phyloP scores from a whole-genome alignment of 2,797 vertebrate species.

The Sphenopsis melanotis region DNA sequence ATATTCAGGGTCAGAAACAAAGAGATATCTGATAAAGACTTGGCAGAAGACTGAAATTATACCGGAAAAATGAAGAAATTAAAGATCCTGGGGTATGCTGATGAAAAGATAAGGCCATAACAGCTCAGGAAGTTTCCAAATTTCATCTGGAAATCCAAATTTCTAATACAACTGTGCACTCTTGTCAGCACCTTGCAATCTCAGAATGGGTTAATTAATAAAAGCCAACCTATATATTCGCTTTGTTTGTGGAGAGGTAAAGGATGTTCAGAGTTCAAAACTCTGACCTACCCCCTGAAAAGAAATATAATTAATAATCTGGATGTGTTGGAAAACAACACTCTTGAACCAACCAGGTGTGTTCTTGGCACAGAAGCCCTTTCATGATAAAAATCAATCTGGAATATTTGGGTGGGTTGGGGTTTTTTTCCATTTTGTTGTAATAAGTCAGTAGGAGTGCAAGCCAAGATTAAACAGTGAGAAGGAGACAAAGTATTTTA shows the following conservation, averaged over 20 bases:
- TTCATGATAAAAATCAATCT: slow-evolving; percentile 44
- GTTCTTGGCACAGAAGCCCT: not conserved
- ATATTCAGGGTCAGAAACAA: slow-evolving; percentile 8
- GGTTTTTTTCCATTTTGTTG: slow-evolving; percentile 5
- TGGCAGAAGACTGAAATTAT: not conserved
- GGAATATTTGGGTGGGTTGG: slow-evolving; percentile 19
- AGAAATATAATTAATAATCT: not conserved
- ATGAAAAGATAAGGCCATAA: not conserved
- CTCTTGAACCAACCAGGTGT: slow-evolving; percentile 5
- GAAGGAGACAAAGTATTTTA: not conserved
- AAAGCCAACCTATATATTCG: not conserved
- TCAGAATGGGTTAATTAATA: not conserved
- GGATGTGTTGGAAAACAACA: not conserved
- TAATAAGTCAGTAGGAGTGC: not conserved
- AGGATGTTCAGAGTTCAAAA: not conserved
- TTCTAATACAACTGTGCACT: not conserved
- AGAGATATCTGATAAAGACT: not conserved
- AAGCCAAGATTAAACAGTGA: slow-evolving; percentile 35
- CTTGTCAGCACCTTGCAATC: not conserved
- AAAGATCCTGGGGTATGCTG: not conserved
- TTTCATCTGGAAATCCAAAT: not conserved
- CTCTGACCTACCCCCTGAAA: not conserved
- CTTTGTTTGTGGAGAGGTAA: not conserved
- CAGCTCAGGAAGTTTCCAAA: not conserved
- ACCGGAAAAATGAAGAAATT: not conserved